A percentile compares a stretch with the other conserved stretches of the same genome.
These are phyloP conservation scores for Megalurothrips usitatus DNA, from an alignment of 2,888 invertebrate genomes.

Conservation along the genomic window DNA sequence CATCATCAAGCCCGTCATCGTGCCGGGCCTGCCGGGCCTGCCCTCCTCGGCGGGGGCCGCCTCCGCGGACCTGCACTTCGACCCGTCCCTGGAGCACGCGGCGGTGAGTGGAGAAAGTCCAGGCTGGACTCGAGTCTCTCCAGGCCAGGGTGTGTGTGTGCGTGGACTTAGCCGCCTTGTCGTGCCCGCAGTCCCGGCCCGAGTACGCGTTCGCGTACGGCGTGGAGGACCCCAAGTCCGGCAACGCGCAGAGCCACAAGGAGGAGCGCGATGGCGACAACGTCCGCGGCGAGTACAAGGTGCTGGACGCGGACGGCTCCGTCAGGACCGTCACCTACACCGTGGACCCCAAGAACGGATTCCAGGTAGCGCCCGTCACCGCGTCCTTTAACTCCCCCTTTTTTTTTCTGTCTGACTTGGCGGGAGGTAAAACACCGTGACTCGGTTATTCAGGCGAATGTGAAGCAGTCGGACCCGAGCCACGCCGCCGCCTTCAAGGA, in stretches of 20 bases:
- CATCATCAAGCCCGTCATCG: slow-evolving; percentile 19
- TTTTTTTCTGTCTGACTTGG: background rate
- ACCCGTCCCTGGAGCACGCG: background rate
- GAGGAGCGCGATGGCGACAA: slow-evolving; percentile 4
- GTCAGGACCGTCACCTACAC: slow-evolving; percentile 16
- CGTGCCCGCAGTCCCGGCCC: background rate
- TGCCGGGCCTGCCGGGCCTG: background rate
- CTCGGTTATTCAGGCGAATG: background rate
- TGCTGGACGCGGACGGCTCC: slow-evolving; percentile 12
- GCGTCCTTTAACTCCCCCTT: background rate
- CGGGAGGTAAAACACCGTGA: background rate
- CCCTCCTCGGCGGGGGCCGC: background rate
- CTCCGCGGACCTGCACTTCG: background rate
- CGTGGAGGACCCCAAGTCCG: slow-evolving; percentile 5
- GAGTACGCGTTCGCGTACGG: slow-evolving; percentile 21
- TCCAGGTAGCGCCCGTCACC: background rate
- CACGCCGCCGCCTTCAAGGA: background rate
- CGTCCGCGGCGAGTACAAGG: slow-evolving; percentile 22
- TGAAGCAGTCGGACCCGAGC: slow-evolving; percentile 15
- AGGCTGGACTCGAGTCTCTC: too few relatives aligned
- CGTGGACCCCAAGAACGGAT: slow-evolving; percentile 14
- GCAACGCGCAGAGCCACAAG: slow-evolving; percentile 25
- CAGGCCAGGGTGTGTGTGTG: too few relatives aligned
- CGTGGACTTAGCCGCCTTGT: too few relatives aligned
- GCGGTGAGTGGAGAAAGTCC: slow-evolving; percentile 1